A percentile compares a stretch with the other conserved stretches of the same genome.
These are phyloP conservation scores for Poliocrania exsul DNA, from an alignment of 2,797 vertebrate genomes.

Conservation along the genomic window DNA sequence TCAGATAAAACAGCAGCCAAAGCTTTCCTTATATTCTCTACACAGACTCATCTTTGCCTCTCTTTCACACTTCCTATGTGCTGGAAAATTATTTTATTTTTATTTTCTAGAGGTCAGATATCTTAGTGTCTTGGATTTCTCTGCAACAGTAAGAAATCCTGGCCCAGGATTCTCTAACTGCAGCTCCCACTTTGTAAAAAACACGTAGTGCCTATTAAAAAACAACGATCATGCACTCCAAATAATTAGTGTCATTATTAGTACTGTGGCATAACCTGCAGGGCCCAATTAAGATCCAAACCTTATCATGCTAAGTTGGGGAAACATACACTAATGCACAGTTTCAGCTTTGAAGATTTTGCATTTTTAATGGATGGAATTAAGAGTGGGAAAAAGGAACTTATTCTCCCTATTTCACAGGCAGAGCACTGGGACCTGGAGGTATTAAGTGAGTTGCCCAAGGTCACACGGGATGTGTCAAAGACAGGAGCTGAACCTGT, in stretches of 20 bases:
- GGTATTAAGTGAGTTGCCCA: not conserved
- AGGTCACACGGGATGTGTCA: not conserved
- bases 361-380: constrained; percentile 44
- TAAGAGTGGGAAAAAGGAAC: constrained; percentile 21
- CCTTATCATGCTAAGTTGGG: not conserved
- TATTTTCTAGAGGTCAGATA: not conserved
- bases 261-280: constrained; percentile 36
- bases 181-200: not conserved
- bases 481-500: constrained; percentile 10
- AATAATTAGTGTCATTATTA: constrained; percentile 57
- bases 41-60: not conserved
- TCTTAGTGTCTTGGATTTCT: not conserved
- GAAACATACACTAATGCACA: not conserved
- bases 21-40: not conserved
- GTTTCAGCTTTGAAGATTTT: constrained; percentile 54
- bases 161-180: not conserved
- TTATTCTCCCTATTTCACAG: constrained; percentile 8
- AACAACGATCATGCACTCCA: not conserved
- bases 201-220: not conserved
- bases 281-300: constrained; percentile 46
- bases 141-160: not conserved
- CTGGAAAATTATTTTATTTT: not conserved
- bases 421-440: not conserved
- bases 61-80: not conserved
- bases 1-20: not conserved